Evolutionary conservation across 1,140 invertebrate species (phyloP).

Genomic region (Trichonephila inaurata): DNA sequence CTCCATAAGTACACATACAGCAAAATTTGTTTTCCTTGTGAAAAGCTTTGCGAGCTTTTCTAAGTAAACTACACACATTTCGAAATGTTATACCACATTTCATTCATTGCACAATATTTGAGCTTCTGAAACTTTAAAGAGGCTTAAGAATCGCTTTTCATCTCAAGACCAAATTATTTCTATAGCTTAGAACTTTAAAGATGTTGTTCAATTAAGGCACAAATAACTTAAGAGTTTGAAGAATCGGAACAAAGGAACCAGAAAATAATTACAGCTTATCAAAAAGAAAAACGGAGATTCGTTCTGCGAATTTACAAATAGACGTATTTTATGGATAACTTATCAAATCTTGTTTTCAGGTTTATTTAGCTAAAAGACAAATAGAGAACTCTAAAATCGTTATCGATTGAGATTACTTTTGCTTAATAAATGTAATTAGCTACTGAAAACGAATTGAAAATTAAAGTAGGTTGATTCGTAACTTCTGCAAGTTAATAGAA

Average conservation of each 20-base stretch:
- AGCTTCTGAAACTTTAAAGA: background rate
- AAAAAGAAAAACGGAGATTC: background rate
- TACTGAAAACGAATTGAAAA: too few species aligned
- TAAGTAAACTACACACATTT: background rate
- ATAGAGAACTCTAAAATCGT: too few species aligned
- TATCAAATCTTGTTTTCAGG: background rate
- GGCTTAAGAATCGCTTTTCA: background rate
- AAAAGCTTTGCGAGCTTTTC: conserved; percentile 1
- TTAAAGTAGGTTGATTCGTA: too few species aligned
- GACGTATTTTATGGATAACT: background rate
- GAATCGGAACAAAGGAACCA: background rate
- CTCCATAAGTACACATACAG: background rate
- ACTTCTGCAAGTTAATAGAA: too few species aligned
- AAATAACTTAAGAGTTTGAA: background rate
- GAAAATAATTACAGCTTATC: background rate
- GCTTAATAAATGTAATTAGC: too few species aligned
- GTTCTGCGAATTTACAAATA: background rate
- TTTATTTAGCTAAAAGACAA: too few species aligned
- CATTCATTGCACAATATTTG: background rate
- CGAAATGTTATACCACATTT: background rate
- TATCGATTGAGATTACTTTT: too few species aligned
- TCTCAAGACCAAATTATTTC: background rate
- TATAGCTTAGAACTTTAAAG: background rate
- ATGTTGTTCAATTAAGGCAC: background rate
- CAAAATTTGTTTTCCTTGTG: background rate